Conservation (phyloP, 2,888 invertebrate species). For the Synergus japonicus region DNA sequence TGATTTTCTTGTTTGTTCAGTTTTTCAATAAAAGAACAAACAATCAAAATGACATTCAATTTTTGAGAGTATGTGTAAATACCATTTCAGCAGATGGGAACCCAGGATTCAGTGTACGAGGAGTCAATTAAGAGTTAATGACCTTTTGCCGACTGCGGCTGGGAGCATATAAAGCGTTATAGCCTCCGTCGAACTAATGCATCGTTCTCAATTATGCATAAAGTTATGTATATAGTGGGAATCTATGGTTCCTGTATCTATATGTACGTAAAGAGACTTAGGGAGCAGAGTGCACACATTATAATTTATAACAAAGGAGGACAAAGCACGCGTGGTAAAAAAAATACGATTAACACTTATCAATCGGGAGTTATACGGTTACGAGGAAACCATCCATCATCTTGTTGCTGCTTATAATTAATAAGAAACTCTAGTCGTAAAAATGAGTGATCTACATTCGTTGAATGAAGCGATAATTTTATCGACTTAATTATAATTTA, state of each 20-base stretch:
- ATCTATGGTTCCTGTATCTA: neutral
- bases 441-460: slow-evolving; percentile 28
- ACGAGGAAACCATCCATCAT: slow-evolving; percentile 58
- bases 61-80: neutral
- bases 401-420: slow-evolving; percentile 39
- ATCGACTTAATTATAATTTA: slow-evolving; percentile 24
- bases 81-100: neutral
- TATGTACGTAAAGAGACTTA: neutral
- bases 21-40: slow-evolving; percentile 33
- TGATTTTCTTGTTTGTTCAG: neutral
- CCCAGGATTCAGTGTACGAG: neutral
- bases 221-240: slow-evolving; percentile 8
- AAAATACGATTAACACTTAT: slow-evolving; percentile 40
- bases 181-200: slow-evolving; percentile 3
- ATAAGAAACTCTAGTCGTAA: neutral
- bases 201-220: slow-evolving; percentile 31
- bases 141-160: slow-evolving; percentile 22
- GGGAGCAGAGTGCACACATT: slow-evolving; percentile 4
- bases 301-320: slow-evolving; percentile 53
- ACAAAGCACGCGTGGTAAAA: slow-evolving; percentile 43
- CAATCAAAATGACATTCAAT: neutral
- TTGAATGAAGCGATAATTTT: slow-evolving; percentile 10
- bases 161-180: slow-evolving; percentile 14
- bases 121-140: slow-evolving; percentile 35
- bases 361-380: slow-evolving; percentile 45